Percentiles rank a stretch among this genome's conserved stretches.
These are phyloP conservation scores for Morone saxatilis DNA, from an alignment of 2,113 vertebrate species.

Conservation along the genomic window DNA sequence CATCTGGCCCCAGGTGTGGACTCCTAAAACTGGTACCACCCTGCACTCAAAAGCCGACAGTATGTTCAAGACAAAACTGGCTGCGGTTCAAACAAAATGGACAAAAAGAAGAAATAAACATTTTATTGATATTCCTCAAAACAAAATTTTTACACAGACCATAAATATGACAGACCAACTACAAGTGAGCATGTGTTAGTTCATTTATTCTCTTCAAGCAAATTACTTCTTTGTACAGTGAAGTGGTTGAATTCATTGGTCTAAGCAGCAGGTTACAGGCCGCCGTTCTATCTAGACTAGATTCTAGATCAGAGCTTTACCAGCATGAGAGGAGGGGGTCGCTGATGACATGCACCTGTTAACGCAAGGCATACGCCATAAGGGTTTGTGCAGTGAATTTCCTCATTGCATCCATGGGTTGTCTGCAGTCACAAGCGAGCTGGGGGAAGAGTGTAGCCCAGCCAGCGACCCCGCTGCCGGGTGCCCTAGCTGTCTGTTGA, in stretches of 20 bases:
- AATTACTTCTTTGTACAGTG: constrained; percentile 80
- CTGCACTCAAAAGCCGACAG: neutral
- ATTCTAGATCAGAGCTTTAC: constrained; percentile 77
- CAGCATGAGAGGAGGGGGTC: constrained; percentile 29
- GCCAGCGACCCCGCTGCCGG: constrained; percentile 52
- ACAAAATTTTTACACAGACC: constrained; percentile 78
- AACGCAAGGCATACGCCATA: constrained; percentile 26
- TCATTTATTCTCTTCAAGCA: constrained; percentile 84
- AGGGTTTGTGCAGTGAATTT: constrained; percentile 38
- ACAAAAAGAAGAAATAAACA: constrained; percentile 82
- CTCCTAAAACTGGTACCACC: neutral
- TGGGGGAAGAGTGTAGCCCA: constrained; percentile 41
- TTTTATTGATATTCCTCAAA: constrained; percentile 86
- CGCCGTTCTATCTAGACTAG: constrained; percentile 79
- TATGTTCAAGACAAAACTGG: constrained; percentile 13
- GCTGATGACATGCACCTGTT: constrained; percentile 34
- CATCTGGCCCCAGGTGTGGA: neutral
- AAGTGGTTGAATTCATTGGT: constrained; percentile 77
- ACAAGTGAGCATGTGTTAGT: constrained; percentile 80
- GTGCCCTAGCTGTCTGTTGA: constrained; percentile 80
- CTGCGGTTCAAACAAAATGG: constrained; percentile 62
- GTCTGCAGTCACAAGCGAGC: constrained; percentile 53
- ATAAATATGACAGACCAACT: constrained; percentile 82
- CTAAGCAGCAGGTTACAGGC: constrained; percentile 82
- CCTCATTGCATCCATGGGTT: constrained; percentile 51